phyloP scores from a whole-genome alignment of 2,888 invertebrate genomes.

The Homarus gammarus region DNA sequence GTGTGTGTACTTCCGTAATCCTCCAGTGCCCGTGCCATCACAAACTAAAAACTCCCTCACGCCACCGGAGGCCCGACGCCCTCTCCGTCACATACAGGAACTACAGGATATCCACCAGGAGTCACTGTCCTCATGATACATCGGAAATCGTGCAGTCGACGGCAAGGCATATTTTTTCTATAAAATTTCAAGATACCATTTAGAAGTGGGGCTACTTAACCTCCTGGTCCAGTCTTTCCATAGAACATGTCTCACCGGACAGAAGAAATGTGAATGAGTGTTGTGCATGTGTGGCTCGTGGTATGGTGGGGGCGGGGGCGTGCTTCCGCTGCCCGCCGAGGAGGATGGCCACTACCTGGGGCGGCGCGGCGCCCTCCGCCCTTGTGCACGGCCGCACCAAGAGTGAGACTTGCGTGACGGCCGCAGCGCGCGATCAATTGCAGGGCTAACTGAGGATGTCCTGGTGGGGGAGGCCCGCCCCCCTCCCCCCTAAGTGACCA shows the following conservation, averaged over 20 bases:
- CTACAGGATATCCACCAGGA: not conserved
- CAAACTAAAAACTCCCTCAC: not conserved
- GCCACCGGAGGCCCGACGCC: not conserved
- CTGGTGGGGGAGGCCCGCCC: conserved; percentile 35
- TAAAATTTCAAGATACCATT: conserved; percentile 12
- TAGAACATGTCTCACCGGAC: conserved; percentile 56
- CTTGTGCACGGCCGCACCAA: conserved; percentile 18
- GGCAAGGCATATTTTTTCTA: not conserved
- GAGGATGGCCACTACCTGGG: conserved; percentile 59
- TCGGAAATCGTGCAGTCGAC: not conserved
- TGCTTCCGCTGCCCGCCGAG: conserved; percentile 46
- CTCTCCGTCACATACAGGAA: not conserved
- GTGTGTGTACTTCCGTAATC: conserved; percentile 6
- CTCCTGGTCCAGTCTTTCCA: conserved; percentile 21
- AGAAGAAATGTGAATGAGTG: conserved; percentile 52
- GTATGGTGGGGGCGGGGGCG: conserved; percentile 41
- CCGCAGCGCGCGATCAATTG: conserved; percentile 58
- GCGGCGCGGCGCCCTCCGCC: conserved; percentile 37
- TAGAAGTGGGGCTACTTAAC: conserved; percentile 23
- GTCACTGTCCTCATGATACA: not conserved
- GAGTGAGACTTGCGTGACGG: conserved; percentile 49
- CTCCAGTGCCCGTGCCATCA: not conserved
- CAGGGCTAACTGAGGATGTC: conserved; percentile 67
- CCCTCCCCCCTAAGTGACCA: conserved; percentile 27
- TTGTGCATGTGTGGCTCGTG: conserved; percentile 45